Evolutionary conservation across 1,140 invertebrate genomes (phyloP), one percentile per base, ranked within the genome.

Genomic region (Listronotus oregonensis): DNA sequence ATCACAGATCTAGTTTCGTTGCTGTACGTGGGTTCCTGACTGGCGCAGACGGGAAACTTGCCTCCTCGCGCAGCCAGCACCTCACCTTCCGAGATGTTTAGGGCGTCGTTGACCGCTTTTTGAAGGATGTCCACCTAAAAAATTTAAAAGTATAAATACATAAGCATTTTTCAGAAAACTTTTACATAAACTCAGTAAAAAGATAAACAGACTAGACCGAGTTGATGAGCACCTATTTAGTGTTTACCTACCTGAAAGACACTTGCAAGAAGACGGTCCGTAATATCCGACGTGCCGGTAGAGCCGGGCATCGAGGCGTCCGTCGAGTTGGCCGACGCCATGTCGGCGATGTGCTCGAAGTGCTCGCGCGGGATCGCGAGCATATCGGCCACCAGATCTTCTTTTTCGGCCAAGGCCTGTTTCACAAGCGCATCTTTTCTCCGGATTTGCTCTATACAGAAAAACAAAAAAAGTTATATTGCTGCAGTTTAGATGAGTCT

Each of bases 371-470:
- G 89, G 74, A 92, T 86, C 78, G 89, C 86, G 69, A 91, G 82
- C 69, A 92, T 86, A 77, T 91, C 89, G 64, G 89, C 89, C 64
- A 92, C 86, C 54, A 93, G 81, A 69, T 82, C 80, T 68, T 91
- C 87, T 71, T 92, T 93, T 68, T 92, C 90, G 42, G 82, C 81
- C 64, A 93, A 78, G n/a, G 88, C 86, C 76, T 86, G 82, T 55
- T 84, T 83, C 54, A 93, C 89, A 42, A 86, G 78, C 71, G 87
- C 83, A 72, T 92, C 90, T 73, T 91, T 87, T 54, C 89, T 82
- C 64, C 87, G 83, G 57, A 93, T 80, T 81, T 85, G 84, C 80
- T 92, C 90, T 86, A 75, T 42, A 77, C 21, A 27, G 21, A 27
- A 27, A 27, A 5, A 27, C 21, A 27, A 1, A 1, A n/a, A 27